Conservation (phyloP, 2,797 vertebrate species). For the Mastacembelus armatus region DNA sequence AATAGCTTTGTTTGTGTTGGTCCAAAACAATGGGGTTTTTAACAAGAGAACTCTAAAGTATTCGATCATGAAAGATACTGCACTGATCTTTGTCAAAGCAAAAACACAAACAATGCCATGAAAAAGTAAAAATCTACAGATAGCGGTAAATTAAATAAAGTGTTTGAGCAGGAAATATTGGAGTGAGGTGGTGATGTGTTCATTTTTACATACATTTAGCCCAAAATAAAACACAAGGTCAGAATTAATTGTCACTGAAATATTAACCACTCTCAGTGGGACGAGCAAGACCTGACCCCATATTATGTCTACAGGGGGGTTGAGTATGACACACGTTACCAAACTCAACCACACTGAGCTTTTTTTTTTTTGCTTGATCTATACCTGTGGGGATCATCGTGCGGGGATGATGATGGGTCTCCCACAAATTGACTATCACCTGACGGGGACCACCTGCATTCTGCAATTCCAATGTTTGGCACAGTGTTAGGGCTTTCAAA, state of each 20-base stretch:
- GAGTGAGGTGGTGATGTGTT: background rate
- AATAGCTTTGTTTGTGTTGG: conserved; percentile 23
- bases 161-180: conserved; percentile 20
- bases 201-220: background rate
- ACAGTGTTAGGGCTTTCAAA: conserved; percentile 79
- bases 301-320: conserved; percentile 5
- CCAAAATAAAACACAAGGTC: conserved; percentile 4
- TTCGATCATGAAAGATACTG: background rate
- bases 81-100: conserved; percentile 13
- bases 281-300: background rate
- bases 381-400: conserved; percentile 98
- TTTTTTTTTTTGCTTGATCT: conserved; percentile 62
- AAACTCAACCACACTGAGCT: conserved; percentile 60
- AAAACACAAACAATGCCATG: background rate
- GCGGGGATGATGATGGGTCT: conserved; percentile 98
- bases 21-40: conserved; percentile 26
- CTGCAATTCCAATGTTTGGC: conserved; percentile 90
- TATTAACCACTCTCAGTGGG: background rate
- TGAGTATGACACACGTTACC: conserved; percentile 32
- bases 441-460: conserved; percentile 93
- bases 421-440: conserved; percentile 99
- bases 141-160: background rate
- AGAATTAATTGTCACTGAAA: background rate
- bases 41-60: conserved; percentile 19
- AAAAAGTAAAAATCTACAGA: background rate